Evolutionary conservation across 2,797 vertebrate species (phyloP), one percentile per base, ranked within the genome.

Genomic region (Gymnoscopelus braueri): DNA sequence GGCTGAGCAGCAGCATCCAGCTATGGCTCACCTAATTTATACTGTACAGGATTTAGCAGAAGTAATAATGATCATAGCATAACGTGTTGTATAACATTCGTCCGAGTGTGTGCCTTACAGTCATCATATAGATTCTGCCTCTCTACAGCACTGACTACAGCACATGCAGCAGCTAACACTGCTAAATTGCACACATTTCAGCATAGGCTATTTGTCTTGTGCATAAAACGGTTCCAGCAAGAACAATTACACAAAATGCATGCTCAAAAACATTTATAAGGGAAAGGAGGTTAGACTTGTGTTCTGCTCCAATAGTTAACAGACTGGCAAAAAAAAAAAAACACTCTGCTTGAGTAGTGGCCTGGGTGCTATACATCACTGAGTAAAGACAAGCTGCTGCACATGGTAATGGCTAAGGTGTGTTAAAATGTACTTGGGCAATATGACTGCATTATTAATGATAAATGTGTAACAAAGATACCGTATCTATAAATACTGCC

Each of bases 21-120:
- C 75, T 76, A 79, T 78, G 85, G 77, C 85, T 89, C 85, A 84
- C 66, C 61, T 79, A 74, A 79, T 87, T 82, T 84, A 88, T 80
- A 75, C 63, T 84, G 87, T 79, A 75, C 62, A 52, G 82, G 83
- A 88, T 90, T 90, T 90, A 71, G 71, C 62, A 60, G 79, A 86
- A 74, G 71, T 86, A 82, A 44, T 9, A 10, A 78, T 74, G 52
- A 72, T 81, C 64, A 82, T 69, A 79, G 78, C 72, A 76, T 70
- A 73, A 75, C 57, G 60, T 78, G 78, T 89, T 91, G 83, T 50
- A 55, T 89, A 88, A 88, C 35, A 73, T 65, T 72, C 68, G 65
- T 67, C 66, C 57, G 73, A 57, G 50, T 78, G 71, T 63, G 63
- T 69, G 64, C 49, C 52, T 58, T 71, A 35, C 63, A 63, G 59